Evolutionary conservation across 2,113 vertebrate genomes (phyloP).

Genomic region (Emydura subglobosa): DNA sequence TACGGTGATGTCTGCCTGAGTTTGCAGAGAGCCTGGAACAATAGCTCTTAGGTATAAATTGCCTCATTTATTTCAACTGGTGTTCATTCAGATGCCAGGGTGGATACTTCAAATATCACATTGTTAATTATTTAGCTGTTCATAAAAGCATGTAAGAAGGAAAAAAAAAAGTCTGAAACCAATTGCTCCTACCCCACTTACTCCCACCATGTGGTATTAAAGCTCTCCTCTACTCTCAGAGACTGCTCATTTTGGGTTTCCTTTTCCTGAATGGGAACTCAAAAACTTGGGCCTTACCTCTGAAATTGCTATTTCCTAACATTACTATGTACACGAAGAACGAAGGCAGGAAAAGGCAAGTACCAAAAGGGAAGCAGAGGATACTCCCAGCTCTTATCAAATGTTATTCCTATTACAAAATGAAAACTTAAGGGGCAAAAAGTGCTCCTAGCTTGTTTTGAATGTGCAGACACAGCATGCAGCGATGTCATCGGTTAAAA

Average conservation of each 20-base stretch:
- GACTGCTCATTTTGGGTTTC: neutral
- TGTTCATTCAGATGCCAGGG: neutral
- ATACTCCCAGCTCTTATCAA: neutral
- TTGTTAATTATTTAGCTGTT: neutral
- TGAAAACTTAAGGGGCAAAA: neutral
- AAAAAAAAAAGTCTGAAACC: neutral
- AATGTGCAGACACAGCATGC: neutral
- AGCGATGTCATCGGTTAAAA: neutral
- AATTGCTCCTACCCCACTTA: neutral
- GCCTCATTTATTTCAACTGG: neutral
- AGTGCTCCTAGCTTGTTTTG: neutral
- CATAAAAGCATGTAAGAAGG: neutral
- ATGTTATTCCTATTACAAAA: neutral
- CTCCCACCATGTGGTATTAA: neutral
- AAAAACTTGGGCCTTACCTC: neutral
- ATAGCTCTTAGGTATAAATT: neutral
- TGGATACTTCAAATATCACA: neutral
- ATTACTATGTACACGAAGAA: neutral
- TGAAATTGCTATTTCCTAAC: neutral
- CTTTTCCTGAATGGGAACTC: neutral
- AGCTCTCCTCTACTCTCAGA: neutral
- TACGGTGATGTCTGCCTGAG: neutral
- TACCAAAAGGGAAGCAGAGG: neutral
- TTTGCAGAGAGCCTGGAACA: neutral
- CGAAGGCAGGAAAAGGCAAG: fast-evolving